These are phyloP conservation scores for Halictus quadricinctus DNA, from an alignment of 2,888 invertebrate genomes.

Conservation along the genomic window DNA sequence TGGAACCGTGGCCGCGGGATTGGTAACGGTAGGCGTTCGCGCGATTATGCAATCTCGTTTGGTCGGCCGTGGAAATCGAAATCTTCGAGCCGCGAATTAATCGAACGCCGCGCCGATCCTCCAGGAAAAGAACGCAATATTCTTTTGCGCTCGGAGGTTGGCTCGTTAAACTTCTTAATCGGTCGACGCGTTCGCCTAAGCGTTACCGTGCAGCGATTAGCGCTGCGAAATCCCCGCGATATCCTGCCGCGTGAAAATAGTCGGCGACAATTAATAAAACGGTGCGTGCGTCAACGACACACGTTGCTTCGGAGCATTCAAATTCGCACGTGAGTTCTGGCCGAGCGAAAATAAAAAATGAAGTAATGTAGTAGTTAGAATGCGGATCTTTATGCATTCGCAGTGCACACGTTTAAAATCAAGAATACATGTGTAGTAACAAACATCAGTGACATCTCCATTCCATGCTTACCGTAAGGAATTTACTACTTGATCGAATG, in stretches of 20 bases:
- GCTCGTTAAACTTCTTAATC: background rate
- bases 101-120: background rate
- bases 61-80: slow-evolving; percentile 25
- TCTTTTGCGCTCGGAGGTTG: background rate
- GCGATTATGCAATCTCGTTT: slow-evolving; percentile 38
- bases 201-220: background rate
- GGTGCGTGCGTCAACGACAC: slow-evolving; percentile 1
- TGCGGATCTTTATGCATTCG: background rate
- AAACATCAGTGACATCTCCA: no score
- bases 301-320: background rate
- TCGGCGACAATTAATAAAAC: slow-evolving; percentile 8
- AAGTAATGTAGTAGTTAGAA: background rate
- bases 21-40: background rate
- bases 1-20: slow-evolving; percentile 28
- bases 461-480: background rate
- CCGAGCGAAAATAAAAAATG: background rate
- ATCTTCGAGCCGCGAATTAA: slow-evolving; percentile 23
- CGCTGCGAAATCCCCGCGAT: background rate
- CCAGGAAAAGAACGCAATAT: background rate
- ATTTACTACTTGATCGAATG: background rate
- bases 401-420: background rate
- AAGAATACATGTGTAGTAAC: no score
- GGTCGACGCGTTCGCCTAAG: background rate
- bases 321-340: no score
- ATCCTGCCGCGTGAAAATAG: background rate